Evolutionary conservation across 2,888 invertebrate genomes (phyloP), one percentile per base, ranked within the genome.

Genomic region (Eupithecia subfuscata): DNA sequence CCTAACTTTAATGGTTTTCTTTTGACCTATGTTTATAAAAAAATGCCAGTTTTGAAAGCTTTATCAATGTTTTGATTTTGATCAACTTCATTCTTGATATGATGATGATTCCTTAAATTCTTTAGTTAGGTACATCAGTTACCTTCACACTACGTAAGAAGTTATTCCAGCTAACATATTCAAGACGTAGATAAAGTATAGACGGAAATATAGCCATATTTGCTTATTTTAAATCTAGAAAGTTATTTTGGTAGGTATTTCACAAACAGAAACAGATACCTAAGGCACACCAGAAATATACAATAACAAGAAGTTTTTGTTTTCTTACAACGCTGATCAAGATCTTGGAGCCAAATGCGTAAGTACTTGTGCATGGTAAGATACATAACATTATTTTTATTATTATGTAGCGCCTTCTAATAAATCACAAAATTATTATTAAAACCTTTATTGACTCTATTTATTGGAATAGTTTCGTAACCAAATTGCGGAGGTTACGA

Each of bases 1-100:
- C 11, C 22, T 56, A 93, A 93, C 92, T 90, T 85, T 87, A 86
- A 87, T 81, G 88, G 81, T 87, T 86, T 83, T 80, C 80, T 80
- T 77, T 86, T 86, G 52, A 65, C 48, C 56, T 67, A 45, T 65
- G 37, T 75, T 56, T 37, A 11, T 73, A 30, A 43, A 52, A 64
- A 56, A 52, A 60, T 73, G 45, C 56, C 60, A 69, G 65, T 64
- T 71, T 74, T 45, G 30, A 69, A 52, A 73, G 68, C 63, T 71
- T 75, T 69, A 25, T 67, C 72, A 48, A 34, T 60, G n/a, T 64
- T 65, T 40, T 72, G 34, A 67, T 37, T 52, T 25, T 72, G 9
- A 67, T 52, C 18, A 22, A 67, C 52, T 56, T 11, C 64, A 16
- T 56, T 22, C 11, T n/a, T 48, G 48, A n/a, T 48, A n/a, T 48